Base-by-base conservation (phyloP, 2,888 invertebrate species). In the Folsomia candida region DNA sequence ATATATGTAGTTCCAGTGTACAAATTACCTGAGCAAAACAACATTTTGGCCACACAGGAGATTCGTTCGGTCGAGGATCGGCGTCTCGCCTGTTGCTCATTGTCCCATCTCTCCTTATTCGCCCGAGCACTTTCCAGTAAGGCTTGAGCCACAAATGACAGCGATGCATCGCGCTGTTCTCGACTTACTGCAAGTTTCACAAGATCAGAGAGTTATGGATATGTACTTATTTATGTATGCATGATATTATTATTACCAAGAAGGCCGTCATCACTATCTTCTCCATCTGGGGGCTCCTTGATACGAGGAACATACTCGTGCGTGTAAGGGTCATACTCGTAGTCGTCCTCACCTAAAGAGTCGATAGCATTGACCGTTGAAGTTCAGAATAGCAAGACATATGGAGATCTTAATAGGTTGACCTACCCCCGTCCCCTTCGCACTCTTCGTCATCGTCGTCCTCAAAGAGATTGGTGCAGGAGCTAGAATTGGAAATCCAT, bases 261-360 rank as follows among this genome's bases (percentile, higher is more conserved):
- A 54, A 76, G 60, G 9, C 73, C 76, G 51, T 68, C 73, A 51
- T 76, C 76, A 20, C 69, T 69, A 22, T 76, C 76, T 47, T 76
- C 76, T 24, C 73, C 76, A 18, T 69, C 68, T 1, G 71, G 68
- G 20, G 76, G 76, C 20, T 70, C 70, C 59, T 72, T 59, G 27
- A 76, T 73, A 61, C 70, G 71, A 61, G 76, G 76, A 59, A 76
- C 70, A 66, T 72, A 76, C 63, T 76, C 76, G 37, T 73, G 71
- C 9, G 71, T 72, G 27, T 73, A 71, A 6, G 70, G 71, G 60
- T 73, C 71, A 47, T 73, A 76, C 51, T 72, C 73, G 51, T 75
- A 75, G 70, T 73, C 71, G 57, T 73, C 72, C 27, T 37, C 37
- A 37, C 37, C 37, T 37, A n/a, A n/a, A n/a, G n/a, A n/a, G n/a